phyloP scores from a whole-genome alignment of 1,140 invertebrate species.

The Anoplophora glabripennis region DNA sequence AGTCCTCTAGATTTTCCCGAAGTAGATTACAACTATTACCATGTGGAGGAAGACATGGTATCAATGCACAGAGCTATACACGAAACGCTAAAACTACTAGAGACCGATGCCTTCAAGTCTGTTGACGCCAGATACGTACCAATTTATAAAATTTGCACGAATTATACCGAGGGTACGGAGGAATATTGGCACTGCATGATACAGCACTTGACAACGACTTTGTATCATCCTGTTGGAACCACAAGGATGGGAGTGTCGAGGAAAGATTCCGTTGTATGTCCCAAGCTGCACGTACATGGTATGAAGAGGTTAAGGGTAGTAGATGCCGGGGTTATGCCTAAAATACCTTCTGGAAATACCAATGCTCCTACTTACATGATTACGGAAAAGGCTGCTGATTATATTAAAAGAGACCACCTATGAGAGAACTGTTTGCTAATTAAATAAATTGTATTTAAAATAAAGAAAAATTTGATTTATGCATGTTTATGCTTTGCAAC shows the following conservation, averaged over 20 bases:
- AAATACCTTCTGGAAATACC: slow-evolving; percentile 51
- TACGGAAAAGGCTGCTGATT: slow-evolving; percentile 54
- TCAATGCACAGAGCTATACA: slow-evolving; percentile 61
- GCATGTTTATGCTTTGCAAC: too few relatives aligned
- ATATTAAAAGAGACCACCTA: too few relatives aligned
- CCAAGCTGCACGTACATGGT: slow-evolving; percentile 47
- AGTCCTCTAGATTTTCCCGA: slow-evolving; percentile 72
- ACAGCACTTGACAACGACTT: neutral
- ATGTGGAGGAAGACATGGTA: slow-evolving; percentile 58
- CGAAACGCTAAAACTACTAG: slow-evolving; percentile 56
- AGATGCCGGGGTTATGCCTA: slow-evolving; percentile 45
- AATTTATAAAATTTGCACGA: too few relatives aligned
- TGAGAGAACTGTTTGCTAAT: too few relatives aligned
- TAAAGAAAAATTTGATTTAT: too few relatives aligned
- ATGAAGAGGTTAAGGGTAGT: slow-evolving; percentile 50
- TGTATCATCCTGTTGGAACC: slow-evolving; percentile 55
- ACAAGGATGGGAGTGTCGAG: slow-evolving; percentile 59
- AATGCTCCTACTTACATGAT: slow-evolving; percentile 55
- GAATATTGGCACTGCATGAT: too few relatives aligned
- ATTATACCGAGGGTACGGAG: too few relatives aligned
- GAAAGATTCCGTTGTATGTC: slow-evolving; percentile 51
- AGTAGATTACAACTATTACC: slow-evolving; percentile 75
- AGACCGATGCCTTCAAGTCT: slow-evolving; percentile 54
- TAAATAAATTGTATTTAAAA: too few relatives aligned
- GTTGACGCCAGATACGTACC: neutral